Evolutionary conservation across 2,797 vertebrate species (phyloP).

Genomic region (Cyclura pinguis): DNA sequence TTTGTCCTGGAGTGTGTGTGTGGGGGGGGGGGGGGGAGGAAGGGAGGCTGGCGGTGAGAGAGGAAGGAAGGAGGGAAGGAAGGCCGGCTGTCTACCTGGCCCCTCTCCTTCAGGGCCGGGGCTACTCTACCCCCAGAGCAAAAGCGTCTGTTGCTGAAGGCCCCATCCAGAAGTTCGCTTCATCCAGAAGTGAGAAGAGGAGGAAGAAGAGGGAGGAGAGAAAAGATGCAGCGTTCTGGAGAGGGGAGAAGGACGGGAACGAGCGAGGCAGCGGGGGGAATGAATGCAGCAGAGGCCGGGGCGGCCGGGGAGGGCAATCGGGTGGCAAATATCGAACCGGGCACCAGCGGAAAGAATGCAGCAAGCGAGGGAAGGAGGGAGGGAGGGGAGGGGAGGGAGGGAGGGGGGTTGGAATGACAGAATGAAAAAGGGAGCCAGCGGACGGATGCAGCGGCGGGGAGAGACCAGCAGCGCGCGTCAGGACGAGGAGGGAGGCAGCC

Average conservation of each 20-base stretch:
- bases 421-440: background rate
- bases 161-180: slow-evolving; percentile 41
- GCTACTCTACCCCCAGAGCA: background rate
- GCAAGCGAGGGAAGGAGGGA: background rate
- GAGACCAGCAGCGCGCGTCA: background rate
- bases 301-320: background rate
- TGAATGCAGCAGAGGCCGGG: background rate
- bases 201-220: background rate
- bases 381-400: background rate
- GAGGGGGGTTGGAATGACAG: background rate
- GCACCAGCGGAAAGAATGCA: slow-evolving; percentile 6
- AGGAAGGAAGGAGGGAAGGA: background rate
- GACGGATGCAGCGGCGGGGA: background rate
- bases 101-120: background rate
- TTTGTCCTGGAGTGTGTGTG: no score
- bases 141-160: background rate
- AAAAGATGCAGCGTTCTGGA: background rate
- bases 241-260: background rate
- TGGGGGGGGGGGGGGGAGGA: no score
- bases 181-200: slow-evolving; percentile 13
- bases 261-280: no score
- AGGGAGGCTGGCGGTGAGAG: background rate
- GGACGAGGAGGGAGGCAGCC: background rate
- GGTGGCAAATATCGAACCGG: background rate
- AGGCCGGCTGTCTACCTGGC: background rate